Evolutionary conservation across 2,113 vertebrate species (phyloP).

Genomic region (Oncorhynchus mykiss): DNA sequence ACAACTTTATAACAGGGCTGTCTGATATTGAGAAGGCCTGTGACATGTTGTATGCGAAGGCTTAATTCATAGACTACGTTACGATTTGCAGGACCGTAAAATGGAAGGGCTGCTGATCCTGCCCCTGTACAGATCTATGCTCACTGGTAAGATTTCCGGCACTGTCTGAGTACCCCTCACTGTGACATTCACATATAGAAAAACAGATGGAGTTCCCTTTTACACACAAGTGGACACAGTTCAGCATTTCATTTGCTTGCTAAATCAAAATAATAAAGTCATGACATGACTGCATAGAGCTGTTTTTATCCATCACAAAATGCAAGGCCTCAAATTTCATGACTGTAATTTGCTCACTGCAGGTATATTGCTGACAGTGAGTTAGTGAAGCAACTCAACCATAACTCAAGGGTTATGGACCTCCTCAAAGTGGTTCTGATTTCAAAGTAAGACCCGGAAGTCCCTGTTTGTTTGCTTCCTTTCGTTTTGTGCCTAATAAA

Average conservation of each 20-base stretch:
- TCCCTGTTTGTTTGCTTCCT: not conserved
- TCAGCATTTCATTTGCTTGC: not conserved
- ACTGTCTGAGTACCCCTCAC: not conserved
- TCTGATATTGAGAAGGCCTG: constrained; percentile 92
- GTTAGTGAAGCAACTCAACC: constrained; percentile 96
- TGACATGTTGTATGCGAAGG: constrained; percentile 87
- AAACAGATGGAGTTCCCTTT: not conserved
- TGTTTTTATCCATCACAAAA: not conserved
- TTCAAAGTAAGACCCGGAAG: constrained; percentile 84
- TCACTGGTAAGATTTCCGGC: constrained; percentile 80
- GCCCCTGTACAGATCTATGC: constrained; percentile 93
- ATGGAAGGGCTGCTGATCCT: constrained; percentile 93
- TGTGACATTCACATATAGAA: not conserved
- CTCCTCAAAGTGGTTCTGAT: constrained; percentile 95
- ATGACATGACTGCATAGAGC: not conserved
- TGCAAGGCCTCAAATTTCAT: not conserved
- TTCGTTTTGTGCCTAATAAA: not conserved
- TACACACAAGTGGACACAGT: not conserved
- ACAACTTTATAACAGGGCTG: constrained; percentile 76
- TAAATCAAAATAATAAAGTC: not conserved
- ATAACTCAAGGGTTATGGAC: constrained; percentile 92
- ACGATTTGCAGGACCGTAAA: constrained; percentile 84
- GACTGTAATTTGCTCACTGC: not conserved
- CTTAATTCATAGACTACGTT: constrained; percentile 89
- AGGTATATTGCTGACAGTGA: constrained; percentile 95